Evolutionary conservation across 2,888 invertebrate species (phyloP), one percentile per base, ranked within the genome.

Genomic region (Macrosoma leucophasiata): DNA sequence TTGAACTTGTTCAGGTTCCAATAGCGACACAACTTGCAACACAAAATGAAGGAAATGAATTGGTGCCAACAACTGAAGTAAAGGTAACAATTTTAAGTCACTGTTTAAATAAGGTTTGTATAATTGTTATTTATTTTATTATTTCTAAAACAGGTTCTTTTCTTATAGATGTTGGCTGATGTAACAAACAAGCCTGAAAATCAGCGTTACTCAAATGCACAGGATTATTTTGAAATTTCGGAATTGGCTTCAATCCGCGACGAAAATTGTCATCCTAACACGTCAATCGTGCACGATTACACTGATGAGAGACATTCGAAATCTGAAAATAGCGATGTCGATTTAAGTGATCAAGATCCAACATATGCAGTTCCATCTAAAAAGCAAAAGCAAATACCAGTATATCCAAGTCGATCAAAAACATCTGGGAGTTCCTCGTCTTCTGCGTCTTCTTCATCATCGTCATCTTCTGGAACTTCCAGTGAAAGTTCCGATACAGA

Each of bases 341-440:
- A 43, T 39, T 34, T 43, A 30, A 39, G 36, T 37, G 39, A 43
- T 39, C 28, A 36, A 25, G 39, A 36, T 31, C 36, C 33, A 27
- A 31, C 34, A 25, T 32, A 37, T 29, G 19, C 21, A 26, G 21
- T 33, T 38, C 38, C 30, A 10, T 22, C 21, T 19, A 38, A 35
- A 35, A 29, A 35, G 24, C 14, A 21, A 27, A 38, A 17, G 18
- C 33, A 13, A 22, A 23, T 15, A 33, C 35, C 34, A 29, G 27
- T 36, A 29, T 14, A 20, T 25, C 21, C 20, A 21, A 9, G 12
- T 30, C 33, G 17, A 39, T 39, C 20, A 13, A 25, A 22, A 18
- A 29, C 33, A 27, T 33, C 33, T 13, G 36, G 29, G 13, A 38
- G 33, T 29, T 38, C 29, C 25, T 29, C 35, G 10, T 32, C 37